Conservation (phyloP, 2,113 vertebrate species). For the Tupaia chinensis region DNA sequence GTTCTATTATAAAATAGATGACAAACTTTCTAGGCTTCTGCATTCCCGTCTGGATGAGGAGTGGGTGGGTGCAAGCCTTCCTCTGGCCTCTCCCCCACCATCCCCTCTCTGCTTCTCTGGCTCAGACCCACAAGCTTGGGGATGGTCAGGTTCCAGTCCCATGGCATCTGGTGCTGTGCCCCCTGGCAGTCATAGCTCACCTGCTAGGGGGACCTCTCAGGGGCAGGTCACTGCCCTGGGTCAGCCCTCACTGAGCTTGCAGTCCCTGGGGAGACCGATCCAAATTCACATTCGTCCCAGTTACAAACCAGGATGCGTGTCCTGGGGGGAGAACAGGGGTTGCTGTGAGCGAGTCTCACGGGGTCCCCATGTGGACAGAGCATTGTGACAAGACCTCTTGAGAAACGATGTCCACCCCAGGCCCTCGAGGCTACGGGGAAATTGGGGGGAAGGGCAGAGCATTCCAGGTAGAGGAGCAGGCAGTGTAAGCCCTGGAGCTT, state of each 20-base stretch:
- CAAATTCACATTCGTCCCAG: too few species aligned
- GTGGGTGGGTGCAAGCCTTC: background rate
- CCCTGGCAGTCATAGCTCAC: background rate
- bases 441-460: background rate
- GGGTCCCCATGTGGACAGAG: background rate
- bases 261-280: background rate
- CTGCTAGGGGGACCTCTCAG: background rate
- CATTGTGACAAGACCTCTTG: background rate
- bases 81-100: background rate
- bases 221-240: background rate
- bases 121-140: too few species aligned
- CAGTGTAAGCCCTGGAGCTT: background rate
- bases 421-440: background rate
- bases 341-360: rapidly evolving
- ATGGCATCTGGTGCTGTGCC: background rate
- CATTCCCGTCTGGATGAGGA: background rate
- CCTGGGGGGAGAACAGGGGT: background rate
- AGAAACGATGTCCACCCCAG: background rate
- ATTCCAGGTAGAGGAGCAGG: background rate
- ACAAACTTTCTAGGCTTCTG: background rate
- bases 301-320: background rate
- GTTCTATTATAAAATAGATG: background rate
- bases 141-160: background rate
- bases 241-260: background rate
- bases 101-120: background rate